Base-by-base conservation (phyloP, 1,140 invertebrate genomes). In the Pseudomyrmex concolor region DNA sequence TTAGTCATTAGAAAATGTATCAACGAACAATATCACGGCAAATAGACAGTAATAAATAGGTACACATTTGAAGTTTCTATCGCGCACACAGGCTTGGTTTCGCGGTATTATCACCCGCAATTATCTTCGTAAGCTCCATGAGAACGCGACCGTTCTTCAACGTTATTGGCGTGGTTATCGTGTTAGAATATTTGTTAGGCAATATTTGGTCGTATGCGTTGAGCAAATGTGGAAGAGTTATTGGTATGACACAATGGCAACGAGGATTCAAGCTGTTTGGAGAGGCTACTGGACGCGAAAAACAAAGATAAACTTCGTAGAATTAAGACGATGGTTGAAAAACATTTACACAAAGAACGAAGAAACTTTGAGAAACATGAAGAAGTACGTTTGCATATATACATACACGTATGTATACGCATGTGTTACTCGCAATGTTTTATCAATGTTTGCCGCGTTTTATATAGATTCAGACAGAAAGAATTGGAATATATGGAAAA, bases 201-300 rank as follows among this genome's bases (percentile, higher is more conserved):
- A 57, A 54, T 77, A 84, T 66, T 48, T 89, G 15, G 17, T 70
- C 10, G 19, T 85, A 59, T 64, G 74, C 54, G 85, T 86, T 34
- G 59, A 77, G 17, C 72, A 85, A 19, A 85, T 86, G 76, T 87
- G 86, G 60, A 89, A 57, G 45, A 90, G 34, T 34, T 34, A 34
- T 77, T n/a, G 84, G 77, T 86, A 87, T 57, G 70, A 89, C 43
- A n/a, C 34, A 10, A 86, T 85, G 86, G 91, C 91, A 0, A 88
- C 64, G 2, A 89, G 63, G 67, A 91, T 92, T 59, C 91, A 92
- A 70, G 88, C 90, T 3, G 5, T 70, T 13, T 92, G 91, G 91
- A 86, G 90, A 2, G 91, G 90, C 1, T 90, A 92, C 50, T 83
- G 74, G 84, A 59, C 59, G 15, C 72, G 90, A 10, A 91, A 84